A percentile compares a stretch with the other conserved stretches of the same genome.
Conservation (phyloP, 2,113 vertebrate genomes). For the Brienomyrus brachyistius region DNA sequence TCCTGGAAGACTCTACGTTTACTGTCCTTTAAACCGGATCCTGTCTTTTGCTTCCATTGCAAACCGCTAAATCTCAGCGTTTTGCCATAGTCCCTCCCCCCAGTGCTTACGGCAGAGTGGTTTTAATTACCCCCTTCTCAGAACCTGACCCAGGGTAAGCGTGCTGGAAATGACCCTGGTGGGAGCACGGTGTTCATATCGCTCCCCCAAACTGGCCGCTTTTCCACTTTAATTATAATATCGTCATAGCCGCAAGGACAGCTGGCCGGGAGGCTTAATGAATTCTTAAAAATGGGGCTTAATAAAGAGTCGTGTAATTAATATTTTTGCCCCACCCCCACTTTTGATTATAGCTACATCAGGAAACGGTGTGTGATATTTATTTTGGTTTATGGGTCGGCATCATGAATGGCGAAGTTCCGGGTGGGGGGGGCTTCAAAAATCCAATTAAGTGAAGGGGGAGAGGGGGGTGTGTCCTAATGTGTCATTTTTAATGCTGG, state of each 20-base stretch:
- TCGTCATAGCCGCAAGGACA: not conserved
- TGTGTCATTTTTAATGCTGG: not conserved
- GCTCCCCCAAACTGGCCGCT: not conserved
- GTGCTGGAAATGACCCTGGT: not conserved
- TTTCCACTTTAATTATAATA: not conserved
- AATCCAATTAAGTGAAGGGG: not conserved
- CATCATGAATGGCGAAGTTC: not conserved
- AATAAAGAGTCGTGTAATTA: not conserved
- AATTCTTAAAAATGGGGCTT: not conserved
- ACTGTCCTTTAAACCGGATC: not conserved
- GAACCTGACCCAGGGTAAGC: conserved; percentile 12
- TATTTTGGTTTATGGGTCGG: not conserved
- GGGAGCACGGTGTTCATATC: not conserved
- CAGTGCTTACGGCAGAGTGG: not conserved
- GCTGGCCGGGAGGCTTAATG: not conserved
- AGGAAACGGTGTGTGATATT: not conserved
- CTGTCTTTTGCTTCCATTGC: not conserved
- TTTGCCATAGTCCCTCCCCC: not conserved
- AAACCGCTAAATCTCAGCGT: not conserved
- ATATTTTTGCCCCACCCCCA: not conserved
- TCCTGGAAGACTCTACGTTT: not conserved
- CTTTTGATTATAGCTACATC: not conserved
- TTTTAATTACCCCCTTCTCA: conserved; percentile 14
- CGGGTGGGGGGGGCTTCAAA: not conserved
- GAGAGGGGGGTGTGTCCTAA: not conserved